These are phyloP conservation scores for Toxotes lorentzi DNA, from an alignment of 2,797 vertebrate species.

Conservation along the genomic window DNA sequence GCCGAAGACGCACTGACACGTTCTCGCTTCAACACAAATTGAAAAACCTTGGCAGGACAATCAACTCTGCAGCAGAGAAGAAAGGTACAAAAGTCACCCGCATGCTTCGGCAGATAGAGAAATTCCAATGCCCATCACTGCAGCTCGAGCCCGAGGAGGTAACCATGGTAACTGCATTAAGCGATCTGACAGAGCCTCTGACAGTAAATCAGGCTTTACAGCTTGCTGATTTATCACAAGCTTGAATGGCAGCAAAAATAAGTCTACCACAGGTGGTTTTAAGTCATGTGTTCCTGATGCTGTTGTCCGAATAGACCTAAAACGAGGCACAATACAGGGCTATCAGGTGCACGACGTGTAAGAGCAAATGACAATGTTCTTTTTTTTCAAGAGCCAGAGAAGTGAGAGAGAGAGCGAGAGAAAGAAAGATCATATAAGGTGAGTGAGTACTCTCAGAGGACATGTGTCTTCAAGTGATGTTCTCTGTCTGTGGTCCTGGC, in stretches of 20 bases:
- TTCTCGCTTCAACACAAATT: conserved; percentile 3
- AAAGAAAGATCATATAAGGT: not conserved
- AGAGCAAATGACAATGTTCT: too few relatives aligned
- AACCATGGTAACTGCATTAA: conserved; percentile 67
- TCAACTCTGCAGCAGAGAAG: not conserved
- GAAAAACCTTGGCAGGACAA: conserved; percentile 22
- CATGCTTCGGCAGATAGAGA: not conserved
- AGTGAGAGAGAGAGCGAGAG: not conserved
- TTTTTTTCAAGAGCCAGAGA: not conserved
- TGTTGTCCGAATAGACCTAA: not conserved
- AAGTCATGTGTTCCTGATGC: not conserved
- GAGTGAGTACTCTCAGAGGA: not conserved
- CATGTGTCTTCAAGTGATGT: not conserved
- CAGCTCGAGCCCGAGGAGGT: conserved; percentile 41
- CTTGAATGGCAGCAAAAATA: not conserved
- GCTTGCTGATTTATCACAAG: not conserved
- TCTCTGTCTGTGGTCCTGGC: too few relatives aligned
- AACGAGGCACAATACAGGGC: not conserved
- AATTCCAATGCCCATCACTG: conserved; percentile 42
- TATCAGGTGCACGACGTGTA: not conserved
- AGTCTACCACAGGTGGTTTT: not conserved
- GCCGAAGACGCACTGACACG: not conserved
- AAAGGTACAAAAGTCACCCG: not conserved
- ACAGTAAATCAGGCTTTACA: conserved; percentile 28
- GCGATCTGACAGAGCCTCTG: not conserved